Evolutionary conservation across 2,113 vertebrate species (phyloP).

Genomic region (Petroica traversi): DNA sequence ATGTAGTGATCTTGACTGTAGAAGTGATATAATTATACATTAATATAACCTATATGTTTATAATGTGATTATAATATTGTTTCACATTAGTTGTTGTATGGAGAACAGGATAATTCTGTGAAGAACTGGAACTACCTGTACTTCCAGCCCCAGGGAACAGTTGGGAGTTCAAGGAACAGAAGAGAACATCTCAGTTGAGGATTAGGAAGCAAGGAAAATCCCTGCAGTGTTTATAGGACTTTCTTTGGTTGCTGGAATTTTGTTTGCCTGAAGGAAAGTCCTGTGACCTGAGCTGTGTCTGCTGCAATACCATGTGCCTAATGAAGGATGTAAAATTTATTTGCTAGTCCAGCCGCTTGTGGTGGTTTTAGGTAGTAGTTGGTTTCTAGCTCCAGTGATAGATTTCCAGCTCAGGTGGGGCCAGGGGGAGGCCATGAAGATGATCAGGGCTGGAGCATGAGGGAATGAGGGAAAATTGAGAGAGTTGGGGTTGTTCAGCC

Average conservation of each 20-base stretch:
- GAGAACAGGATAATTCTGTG: not conserved
- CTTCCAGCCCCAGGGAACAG: not conserved
- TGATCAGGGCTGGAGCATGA: not conserved
- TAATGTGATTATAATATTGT: not conserved
- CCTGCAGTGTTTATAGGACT: not conserved
- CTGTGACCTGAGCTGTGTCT: not conserved
- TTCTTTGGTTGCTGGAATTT: not conserved
- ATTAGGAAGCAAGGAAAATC: not conserved
- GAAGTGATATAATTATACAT: not conserved
- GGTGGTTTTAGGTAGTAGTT: not conserved
- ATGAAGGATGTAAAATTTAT: not conserved
- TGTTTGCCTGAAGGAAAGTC: not conserved
- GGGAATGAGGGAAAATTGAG: not conserved
- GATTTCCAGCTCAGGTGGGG: not conserved
- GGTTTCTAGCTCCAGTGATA: not conserved
- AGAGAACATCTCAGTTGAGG: not conserved
- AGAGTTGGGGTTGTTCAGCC: not conserved
- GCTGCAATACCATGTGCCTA: not conserved
- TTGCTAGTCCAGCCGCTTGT: not conserved
- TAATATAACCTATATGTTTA: not conserved
- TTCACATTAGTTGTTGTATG: not conserved
- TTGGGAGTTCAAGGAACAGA: not conserved
- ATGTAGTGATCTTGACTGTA: not conserved
- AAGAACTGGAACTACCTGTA: constrained; percentile 12
- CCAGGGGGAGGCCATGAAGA: not conserved